Evolutionary conservation across 35 echinoderm and acorn worm genomes (phyloP).

Genomic region (Apostichopus japonicus): DNA sequence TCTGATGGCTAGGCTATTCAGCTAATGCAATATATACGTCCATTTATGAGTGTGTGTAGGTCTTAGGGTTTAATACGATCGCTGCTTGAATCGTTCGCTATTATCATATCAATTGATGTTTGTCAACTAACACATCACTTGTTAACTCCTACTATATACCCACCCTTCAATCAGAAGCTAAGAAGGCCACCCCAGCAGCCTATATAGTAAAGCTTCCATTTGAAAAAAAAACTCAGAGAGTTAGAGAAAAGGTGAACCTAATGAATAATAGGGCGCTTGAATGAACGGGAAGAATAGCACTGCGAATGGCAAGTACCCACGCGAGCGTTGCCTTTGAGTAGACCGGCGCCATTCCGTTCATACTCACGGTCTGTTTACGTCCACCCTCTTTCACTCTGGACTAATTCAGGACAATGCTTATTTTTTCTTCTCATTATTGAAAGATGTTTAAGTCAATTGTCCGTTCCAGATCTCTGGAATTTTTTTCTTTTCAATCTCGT

Average conservation of each 20-base stretch:
- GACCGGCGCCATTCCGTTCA: slow-evolving; percentile 35
- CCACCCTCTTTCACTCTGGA: slow-evolving; percentile 37
- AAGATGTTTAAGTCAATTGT: slow-evolving; percentile 50
- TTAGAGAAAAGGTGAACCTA: slow-evolving; percentile 28
- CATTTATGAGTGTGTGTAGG: no score
- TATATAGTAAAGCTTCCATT: slow-evolving; percentile 6
- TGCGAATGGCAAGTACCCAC: slow-evolving; percentile 19
- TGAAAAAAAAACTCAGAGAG: background rate
- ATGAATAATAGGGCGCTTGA: slow-evolving; percentile 41
- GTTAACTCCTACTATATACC: background rate
- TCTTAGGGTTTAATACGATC: background rate
- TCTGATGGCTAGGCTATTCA: no score
- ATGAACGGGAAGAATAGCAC: slow-evolving; percentile 16
- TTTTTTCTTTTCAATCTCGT: slow-evolving; percentile 13
- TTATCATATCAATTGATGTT: slow-evolving; percentile 23
- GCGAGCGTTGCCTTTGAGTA: slow-evolving; percentile 38
- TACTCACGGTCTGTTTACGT: slow-evolving; percentile 47
- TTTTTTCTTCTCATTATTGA: slow-evolving; percentile 17
- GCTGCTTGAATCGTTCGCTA: background rate
- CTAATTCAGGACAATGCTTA: slow-evolving; percentile 32
- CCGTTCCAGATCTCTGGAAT: slow-evolving; percentile 16
- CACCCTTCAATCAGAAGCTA: background rate
- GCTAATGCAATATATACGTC: no score
- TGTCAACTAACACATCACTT: slow-evolving; percentile 24
- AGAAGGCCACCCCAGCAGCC: slow-evolving; percentile 21